Evolutionary conservation across 2,888 invertebrate genomes (phyloP), one percentile per base, ranked within the genome.

Genomic region (Agonum fuliginosum): DNA sequence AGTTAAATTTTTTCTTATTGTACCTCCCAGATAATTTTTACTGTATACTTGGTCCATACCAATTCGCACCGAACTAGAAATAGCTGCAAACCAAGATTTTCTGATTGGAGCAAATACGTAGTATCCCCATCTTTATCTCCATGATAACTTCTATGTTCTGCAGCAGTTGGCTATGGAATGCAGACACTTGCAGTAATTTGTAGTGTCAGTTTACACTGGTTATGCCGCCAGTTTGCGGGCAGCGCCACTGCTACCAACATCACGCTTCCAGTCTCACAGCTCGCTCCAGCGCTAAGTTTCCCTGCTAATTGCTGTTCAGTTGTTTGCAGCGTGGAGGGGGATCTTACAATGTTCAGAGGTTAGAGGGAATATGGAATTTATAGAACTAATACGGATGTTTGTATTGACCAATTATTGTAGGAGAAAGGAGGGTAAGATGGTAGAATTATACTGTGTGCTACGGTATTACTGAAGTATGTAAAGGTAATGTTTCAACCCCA

Each of bases 141-240:
- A 12, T 20, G n/a, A 10, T 24, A 24, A 22, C 20, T 4, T 54
- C 10, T 48, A 24, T 10, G 19, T 6, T 5, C 19, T 37, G 48
- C n/a, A 48, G 5, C 48, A 20, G 2, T 48, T 48, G 48, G 19
- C 8, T 30, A 5, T 20, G 58, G 58, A 62, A 62, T 62, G 58
- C 58, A 62, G 27, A 30, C 30, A 30, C 30, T 30, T n/a, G 14
- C 27, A 62, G 58, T 62, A 62, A 62, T 62, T 62, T 62, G 58
- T 62, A 62, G 46, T 46, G 46, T 62, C 58, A 27, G 58, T 62
- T 46, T 43, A 70, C 27, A 46, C 41, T 46, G 70, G 46, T 70
- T 70, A 70, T 70, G 70, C 12, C 46, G 37, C 51, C 51, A 72
- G 71, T 72, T 54, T 72, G 71, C 51, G 46, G 51, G 14, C 30